Evolutionary conservation across 2,113 vertebrate species (phyloP), one percentile per base, ranked within the genome.

Genomic region (Nannobrachium achirus): DNA sequence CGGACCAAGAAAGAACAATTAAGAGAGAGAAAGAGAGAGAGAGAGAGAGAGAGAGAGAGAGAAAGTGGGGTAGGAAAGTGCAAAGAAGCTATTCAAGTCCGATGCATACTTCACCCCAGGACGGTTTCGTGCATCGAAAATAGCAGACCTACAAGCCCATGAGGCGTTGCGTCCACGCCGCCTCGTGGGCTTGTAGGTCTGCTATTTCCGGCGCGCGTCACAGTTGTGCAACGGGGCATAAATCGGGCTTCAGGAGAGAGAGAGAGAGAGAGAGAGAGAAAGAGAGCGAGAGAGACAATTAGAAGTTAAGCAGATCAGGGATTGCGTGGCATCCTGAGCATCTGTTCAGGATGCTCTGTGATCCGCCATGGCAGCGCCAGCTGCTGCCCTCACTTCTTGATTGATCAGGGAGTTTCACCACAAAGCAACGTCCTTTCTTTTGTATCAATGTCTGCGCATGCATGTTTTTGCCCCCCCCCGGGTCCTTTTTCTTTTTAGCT

Each of bases 361-460:
- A 56, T 50, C 25, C 13, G 52, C 25, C 42, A 20, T 9, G 9
- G 52, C 44, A 38, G 15, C 33, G 18, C 38, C 68, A 71, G 69
- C 69, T 72, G 63, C 39, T 66, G 48, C 1, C 41, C 20, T 11
- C 15, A 42, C 53, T 6, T 65, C 46, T 40, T 61, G 50, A 33
- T 56, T 57, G 68, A 69, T 71, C 39, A 16, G 39, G 13, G 16
- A 50, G 56, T n/a, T 3, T 4, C 25, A 33, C 25, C 25, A 33
- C 25, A 33, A 33, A 33, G 25, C 25, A 33, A 5, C 25, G 3
- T 33, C 25, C 25, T 33, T 5, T 3, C 25, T 33, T 33, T 33
- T 33, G 25, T 33, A 33, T 33, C 25, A 33, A 33, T 15, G 25
- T 56, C 25, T 40, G 55, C 33, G 14, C 44, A 45, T 58, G 19